Evolutionary conservation across 2,113 vertebrate species (phyloP).

Genomic region (Hypomesus transpacificus): DNA sequence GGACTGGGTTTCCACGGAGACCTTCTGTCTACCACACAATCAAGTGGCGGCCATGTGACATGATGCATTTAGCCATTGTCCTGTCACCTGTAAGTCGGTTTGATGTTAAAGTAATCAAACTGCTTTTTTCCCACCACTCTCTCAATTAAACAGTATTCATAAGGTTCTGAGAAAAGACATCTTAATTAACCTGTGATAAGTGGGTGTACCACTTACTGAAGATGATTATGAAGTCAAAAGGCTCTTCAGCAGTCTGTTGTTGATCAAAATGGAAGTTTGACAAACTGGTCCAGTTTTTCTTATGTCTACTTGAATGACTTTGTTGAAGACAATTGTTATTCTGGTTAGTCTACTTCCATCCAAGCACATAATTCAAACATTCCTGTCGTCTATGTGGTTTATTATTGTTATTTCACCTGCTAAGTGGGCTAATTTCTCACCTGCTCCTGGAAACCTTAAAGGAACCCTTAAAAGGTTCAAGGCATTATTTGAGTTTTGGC

Average conservation of each 20-base stretch:
- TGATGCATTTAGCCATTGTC: too few relatives aligned
- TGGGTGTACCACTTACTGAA: neutral
- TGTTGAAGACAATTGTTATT: too few relatives aligned
- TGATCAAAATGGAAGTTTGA: slow-evolving; percentile 1
- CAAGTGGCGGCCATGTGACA: too few relatives aligned
- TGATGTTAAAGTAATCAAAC: too few relatives aligned
- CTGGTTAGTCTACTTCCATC: too few relatives aligned
- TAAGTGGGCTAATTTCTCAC: neutral
- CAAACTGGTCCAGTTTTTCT: too few relatives aligned
- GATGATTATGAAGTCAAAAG: neutral
- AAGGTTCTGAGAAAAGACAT: neutral
- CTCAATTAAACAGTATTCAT: slow-evolving; percentile 16
- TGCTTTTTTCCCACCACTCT: neutral
- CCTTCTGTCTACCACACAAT: neutral
- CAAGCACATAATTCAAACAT: too few relatives aligned
- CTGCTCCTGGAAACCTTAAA: neutral
- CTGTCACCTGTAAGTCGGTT: too few relatives aligned
- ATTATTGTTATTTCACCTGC: too few relatives aligned
- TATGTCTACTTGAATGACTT: too few relatives aligned
- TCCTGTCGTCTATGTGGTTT: too few relatives aligned
- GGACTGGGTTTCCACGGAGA: neutral
- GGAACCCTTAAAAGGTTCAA: neutral
- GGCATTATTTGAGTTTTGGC: slow-evolving; percentile 1
- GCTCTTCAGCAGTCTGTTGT: slow-evolving; percentile 1
- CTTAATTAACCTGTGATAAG: neutral